Evolutionary conservation across 2,888 invertebrate species (phyloP), one percentile per base, ranked within the genome.

Genomic region (Perithous albicinctus): DNA sequence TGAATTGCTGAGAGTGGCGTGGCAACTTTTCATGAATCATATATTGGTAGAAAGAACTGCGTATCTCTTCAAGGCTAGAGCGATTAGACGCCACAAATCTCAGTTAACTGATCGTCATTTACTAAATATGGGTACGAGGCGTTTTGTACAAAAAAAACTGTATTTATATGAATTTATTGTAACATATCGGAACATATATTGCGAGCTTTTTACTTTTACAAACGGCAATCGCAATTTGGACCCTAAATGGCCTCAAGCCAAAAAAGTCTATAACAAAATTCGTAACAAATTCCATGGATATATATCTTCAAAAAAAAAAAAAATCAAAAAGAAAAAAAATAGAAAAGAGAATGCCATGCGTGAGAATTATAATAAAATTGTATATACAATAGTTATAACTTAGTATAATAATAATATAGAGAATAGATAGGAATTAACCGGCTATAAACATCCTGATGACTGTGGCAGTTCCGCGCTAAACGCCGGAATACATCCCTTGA

Each of bases 301-400:
- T 32, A 35, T 29, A n/a, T n/a, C n/a, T 0, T 35, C 35, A 5
- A 59, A 32, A 59, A 32, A 15, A 18, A 32, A 32, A 29, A 26
- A 26, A 26, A n/a, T n/a, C 3, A 12, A 54, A 10, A 54, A 26
- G 26, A 46, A 15, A 46, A 46, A n/a, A 46, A n/a, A n/a, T n/a
- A 5, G 10, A 41, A n/a, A 41, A 12, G 6, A 48, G 2, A 5
- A 51, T 51, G 23, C 18, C 15, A 59, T 15, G 32, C 59, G 15
- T 15, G 35, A 2, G 32, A 35, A 5, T 56, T 56, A n/a, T 56
- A 56, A 56, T 15, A 32, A n/a, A 32, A 59, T 35, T 59, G 59
- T 59, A 59, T 59, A 35, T 59, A 59, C 59, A 59, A 59, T 59
- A 18, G 29, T 59, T 32, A 59, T 32, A 59, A 59, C 32, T 59